Percentiles rank a stretch among this genome's conserved stretches.
phyloP scores from a whole-genome alignment of 2,888 invertebrate species.

The Xylota sylvarum region DNA sequence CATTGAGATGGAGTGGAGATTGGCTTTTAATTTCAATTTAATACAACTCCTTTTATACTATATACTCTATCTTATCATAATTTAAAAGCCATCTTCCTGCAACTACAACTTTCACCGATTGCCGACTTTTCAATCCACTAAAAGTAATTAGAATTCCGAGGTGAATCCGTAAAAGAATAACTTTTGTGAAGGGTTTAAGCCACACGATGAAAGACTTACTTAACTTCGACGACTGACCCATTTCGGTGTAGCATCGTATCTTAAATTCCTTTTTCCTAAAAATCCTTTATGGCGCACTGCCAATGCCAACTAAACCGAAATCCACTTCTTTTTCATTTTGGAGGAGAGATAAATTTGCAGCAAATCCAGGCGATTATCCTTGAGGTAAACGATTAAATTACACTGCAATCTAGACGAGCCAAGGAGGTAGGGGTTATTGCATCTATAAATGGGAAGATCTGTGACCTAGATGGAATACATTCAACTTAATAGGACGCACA shows the following conservation, averaged over 20 bases:
- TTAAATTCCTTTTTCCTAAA: neutral
- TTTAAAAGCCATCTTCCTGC: neutral
- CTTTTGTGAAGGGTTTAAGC: slow-evolving; percentile 8
- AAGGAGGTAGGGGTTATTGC: slow-evolving; percentile 32
- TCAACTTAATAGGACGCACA: slow-evolving; percentile 7
- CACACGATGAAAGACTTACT: slow-evolving; percentile 44
- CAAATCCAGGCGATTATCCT: slow-evolving; percentile 65
- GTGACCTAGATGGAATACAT: slow-evolving; percentile 31
- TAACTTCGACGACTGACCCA: slow-evolving; percentile 57
- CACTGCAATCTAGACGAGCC: slow-evolving; percentile 48
- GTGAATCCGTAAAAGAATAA: slow-evolving; percentile 10
- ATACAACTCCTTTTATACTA: neutral
- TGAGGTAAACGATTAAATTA: slow-evolving; percentile 64
- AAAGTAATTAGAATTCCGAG: slow-evolving; percentile 46
- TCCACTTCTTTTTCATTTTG: slow-evolving; percentile 34
- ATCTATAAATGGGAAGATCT: slow-evolving; percentile 23
- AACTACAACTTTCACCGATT: neutral
- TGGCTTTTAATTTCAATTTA: neutral
- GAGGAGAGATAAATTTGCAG: slow-evolving; percentile 38
- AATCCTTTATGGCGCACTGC: slow-evolving; percentile 47
- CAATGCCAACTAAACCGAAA: slow-evolving; percentile 25
- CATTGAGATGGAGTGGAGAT: too few species aligned
- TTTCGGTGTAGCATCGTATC: slow-evolving; percentile 13
- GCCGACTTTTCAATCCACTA: neutral
- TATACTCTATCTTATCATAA: neutral